These are phyloP conservation scores for Cataglyphis cursor DNA, from an alignment of 2,888 invertebrate genomes.

Conservation along the genomic window DNA sequence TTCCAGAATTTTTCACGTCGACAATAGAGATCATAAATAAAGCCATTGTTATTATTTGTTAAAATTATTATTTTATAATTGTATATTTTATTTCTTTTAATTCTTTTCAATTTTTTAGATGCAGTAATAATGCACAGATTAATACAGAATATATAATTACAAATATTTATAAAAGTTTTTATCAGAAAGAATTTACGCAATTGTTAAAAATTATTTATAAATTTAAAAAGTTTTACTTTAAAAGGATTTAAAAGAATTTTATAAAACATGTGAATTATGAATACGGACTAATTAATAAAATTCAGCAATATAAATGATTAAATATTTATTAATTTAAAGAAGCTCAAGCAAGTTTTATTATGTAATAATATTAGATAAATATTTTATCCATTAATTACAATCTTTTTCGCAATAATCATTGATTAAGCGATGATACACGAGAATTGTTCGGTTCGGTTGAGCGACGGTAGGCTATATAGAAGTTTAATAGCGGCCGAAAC, in stretches of 20 bases:
- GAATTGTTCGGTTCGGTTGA: slow-evolving; percentile 13
- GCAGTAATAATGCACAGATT: neutral
- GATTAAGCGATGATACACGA: slow-evolving; percentile 11
- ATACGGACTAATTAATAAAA: neutral
- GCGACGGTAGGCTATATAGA: slow-evolving; percentile 61
- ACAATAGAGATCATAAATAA: neutral
- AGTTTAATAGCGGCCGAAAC: slow-evolving; percentile 27
- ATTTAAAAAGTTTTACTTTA: neutral
- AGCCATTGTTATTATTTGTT: neutral
- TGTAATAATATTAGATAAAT: slow-evolving; percentile 9
- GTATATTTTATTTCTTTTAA: neutral
- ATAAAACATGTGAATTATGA: neutral
- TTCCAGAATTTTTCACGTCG: slow-evolving; percentile 5
- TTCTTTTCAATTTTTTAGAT: neutral
- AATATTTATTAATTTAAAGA: slow-evolving; percentile 3
- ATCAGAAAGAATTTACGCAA: neutral
- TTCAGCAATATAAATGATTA: neutral
- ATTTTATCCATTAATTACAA: slow-evolving; percentile 2
- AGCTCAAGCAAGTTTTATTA: neutral
- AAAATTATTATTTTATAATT: neutral
- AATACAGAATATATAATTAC: neutral
- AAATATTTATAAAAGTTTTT: neutral
- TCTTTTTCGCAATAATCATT: neutral
- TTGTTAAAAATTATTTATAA: neutral
- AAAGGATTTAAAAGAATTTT: neutral